phyloP scores from a whole-genome alignment of 2,797 vertebrate species.

The Manis crassicaudata region DNA sequence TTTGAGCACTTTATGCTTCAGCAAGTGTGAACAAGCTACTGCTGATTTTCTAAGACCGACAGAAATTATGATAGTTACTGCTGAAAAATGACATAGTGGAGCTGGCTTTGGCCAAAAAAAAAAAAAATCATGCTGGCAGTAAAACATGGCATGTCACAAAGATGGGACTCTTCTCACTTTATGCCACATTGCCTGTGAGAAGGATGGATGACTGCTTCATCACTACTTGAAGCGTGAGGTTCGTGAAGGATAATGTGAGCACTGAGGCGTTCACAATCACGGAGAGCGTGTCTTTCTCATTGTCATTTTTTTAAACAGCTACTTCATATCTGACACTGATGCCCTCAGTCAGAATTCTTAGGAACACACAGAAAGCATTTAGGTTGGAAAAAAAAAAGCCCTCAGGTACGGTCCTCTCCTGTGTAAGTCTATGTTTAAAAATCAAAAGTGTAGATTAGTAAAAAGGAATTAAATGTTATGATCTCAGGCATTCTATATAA shows the following conservation, averaged over 20 bases:
- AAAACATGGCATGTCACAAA: constrained; percentile 35
- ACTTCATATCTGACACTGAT: background rate
- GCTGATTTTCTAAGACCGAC: constrained; percentile 33
- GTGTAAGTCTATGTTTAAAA: constrained; percentile 13
- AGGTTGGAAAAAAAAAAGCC: background rate
- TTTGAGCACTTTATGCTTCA: background rate
- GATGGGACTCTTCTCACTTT: background rate
- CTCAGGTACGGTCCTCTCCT: background rate
- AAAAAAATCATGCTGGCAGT: background rate
- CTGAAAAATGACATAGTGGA: constrained; percentile 43
- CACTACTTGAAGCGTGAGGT: background rate
- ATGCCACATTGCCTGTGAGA: background rate
- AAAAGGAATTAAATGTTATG: background rate
- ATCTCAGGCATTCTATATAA: background rate
- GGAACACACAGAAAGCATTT: background rate
- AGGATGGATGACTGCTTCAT: background rate
- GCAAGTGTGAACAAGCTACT: background rate
- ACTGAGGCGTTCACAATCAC: background rate
- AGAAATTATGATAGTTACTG: constrained; percentile 18
- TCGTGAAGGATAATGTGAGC: background rate
- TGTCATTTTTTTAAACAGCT: background rate
- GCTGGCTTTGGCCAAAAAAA: background rate
- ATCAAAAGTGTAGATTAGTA: background rate
- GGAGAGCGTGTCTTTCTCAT: background rate
- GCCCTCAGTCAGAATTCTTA: constrained; percentile 5